Evolutionary conservation across 2,113 vertebrate genomes (phyloP).

Genomic region (Ceratotherium simum): DNA sequence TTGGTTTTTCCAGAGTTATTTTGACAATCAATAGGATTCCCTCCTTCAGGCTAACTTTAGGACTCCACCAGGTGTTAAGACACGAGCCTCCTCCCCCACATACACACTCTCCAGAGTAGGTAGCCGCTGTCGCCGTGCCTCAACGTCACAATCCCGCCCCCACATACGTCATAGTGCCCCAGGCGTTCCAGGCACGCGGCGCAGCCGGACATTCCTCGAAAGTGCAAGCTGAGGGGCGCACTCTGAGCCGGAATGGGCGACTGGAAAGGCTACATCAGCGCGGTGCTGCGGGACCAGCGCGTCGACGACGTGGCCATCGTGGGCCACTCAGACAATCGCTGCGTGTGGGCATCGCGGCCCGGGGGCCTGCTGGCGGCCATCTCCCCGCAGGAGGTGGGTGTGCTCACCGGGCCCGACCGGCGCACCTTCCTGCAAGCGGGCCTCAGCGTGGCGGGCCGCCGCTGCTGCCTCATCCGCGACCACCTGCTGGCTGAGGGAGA

Average conservation of each 20-base stretch:
- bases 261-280: slow-evolving; percentile 82
- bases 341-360: slow-evolving; percentile 75
- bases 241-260: slow-evolving; percentile 70
- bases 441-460: slow-evolving; percentile 80
- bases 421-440: slow-evolving; percentile 70
- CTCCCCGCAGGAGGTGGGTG: slow-evolving; percentile 80
- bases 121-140: background rate
- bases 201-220: rapidly evolving
- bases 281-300: slow-evolving; percentile 80
- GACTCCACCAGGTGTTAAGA: background rate
- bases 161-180: background rate
- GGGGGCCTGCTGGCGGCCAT: slow-evolving; percentile 79
- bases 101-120: background rate
- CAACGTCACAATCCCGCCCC: background rate
- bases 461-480: slow-evolving; percentile 81
- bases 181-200: rapidly evolving
- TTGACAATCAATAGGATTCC: background rate
- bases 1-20: background rate
- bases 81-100: background rate
- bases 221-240: background rate
- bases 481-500: slow-evolving; percentile 78
- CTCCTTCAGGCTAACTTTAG: background rate
- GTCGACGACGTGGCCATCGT: slow-evolving; percentile 79
- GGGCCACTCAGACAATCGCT: slow-evolving; percentile 78
- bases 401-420: slow-evolving; percentile 75